Evolutionary conservation across 1,140 invertebrate species (phyloP), one percentile per base, ranked within the genome.

Genomic region (Schlechtendalia chinensis): DNA sequence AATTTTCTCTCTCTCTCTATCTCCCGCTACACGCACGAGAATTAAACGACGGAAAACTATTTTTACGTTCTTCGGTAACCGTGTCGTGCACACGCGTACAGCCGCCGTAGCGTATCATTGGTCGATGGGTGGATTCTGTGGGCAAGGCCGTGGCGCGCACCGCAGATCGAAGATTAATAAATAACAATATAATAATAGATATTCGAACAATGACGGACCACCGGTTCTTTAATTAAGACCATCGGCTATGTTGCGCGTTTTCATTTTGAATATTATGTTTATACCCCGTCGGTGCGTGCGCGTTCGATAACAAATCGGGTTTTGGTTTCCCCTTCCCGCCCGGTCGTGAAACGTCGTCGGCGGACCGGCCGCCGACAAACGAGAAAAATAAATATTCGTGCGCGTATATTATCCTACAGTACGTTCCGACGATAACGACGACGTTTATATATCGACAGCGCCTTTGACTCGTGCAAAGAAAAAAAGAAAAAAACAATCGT

Each of bases 211-310:
- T 61, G 56, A 61, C 56, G 56, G 75, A 79, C 75, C 56, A 54
- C 75, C 75, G 75, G 75, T 79, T 79, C 39, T 61, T 79, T 79
- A 79, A 79, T 79, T 79, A 79, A 59, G 56, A 79, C 75, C 56
- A 79, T 79, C 75, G 75, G 39, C 75, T 79, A 79, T 61, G 61
- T 39, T 61, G 39, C 14, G 22, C 58, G 74, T 58, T 77, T 45
- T 77, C 75, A 54, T 79, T 79, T 79, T 59, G 75, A 75, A 75
- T 75, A 59, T 58, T 56, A 75, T 77, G n/a, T n/a, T n/a, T n/a
- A 5, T 17, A 69, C 45, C 22, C 65, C n/a, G 22, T 47, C 65
- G 39, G 16, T 50, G 45, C 27, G 17, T 19, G 29, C 53, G 17
- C 24, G 22, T 47, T 79, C 75, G 16, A 63, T 19, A 50, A n/a